Percentiles rank a stretch among this genome's conserved stretches.
Evolutionary conservation across 2,888 invertebrate species (phyloP).

Genomic region (Rhaphigaster nebulosa): DNA sequence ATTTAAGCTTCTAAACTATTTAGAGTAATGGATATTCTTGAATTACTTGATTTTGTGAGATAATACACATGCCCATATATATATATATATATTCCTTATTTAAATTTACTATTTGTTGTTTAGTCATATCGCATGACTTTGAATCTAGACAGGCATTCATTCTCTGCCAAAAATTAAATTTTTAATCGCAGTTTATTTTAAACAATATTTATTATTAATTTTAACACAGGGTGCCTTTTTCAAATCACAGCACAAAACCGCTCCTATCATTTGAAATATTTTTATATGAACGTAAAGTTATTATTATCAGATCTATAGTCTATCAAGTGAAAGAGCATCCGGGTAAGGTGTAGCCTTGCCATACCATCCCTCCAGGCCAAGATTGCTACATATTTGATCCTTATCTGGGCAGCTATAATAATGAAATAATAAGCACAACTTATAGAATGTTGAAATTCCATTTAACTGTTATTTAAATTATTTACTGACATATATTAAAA

Average conservation of each 20-base stretch:
- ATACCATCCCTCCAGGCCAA: background rate
- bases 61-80: background rate
- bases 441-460: background rate
- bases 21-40: slow-evolving; percentile 4
- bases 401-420: background rate
- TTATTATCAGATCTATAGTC: background rate
- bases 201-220: background rate
- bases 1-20: slow-evolving; percentile 26
- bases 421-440: background rate
- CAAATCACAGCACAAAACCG: background rate
- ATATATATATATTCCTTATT: background rate
- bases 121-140: background rate
- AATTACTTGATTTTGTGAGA: slow-evolving; percentile 32
- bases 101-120: background rate
- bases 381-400: background rate
- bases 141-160: background rate
- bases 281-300: slow-evolving; percentile 7
- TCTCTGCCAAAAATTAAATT: background rate
- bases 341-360: background rate
- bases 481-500: background rate
- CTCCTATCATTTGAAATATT: slow-evolving; percentile 4
- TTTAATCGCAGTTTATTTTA: background rate
- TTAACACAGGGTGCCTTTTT: slow-evolving; percentile 18
- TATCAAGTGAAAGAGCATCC: background rate
- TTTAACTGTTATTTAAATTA: background rate